phyloP scores from a whole-genome alignment of 1,140 invertebrate species.

The Palaemon carinicauda region DNA sequence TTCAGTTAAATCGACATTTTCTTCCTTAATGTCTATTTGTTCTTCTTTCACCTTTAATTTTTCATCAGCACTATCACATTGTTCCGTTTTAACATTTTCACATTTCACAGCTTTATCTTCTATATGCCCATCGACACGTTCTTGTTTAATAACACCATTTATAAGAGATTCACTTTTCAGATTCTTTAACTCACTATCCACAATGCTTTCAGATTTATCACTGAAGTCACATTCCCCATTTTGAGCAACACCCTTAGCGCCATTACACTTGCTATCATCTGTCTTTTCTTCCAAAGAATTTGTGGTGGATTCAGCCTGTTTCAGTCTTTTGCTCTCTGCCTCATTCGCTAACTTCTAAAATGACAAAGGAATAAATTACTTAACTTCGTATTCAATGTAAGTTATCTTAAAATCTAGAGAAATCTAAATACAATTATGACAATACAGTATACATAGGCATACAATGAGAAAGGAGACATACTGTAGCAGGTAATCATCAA shows the following conservation, averaged over 20 bases:
- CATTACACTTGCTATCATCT: background rate
- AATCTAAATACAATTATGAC: too few relatives aligned
- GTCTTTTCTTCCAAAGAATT: conserved; percentile 15
- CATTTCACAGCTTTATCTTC: background rate
- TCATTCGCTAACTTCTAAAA: too few relatives aligned
- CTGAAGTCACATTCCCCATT: conserved; percentile 27
- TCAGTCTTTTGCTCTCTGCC: conserved; percentile 14
- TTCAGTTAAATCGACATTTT: background rate
- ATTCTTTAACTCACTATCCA: conserved; percentile 4
- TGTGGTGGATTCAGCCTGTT: background rate
- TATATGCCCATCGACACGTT: background rate
- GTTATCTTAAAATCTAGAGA: too few relatives aligned
- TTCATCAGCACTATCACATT: background rate
- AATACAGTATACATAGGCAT: too few relatives aligned
- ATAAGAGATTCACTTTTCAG: conserved; percentile 48
- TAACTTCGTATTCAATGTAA: too few relatives aligned
- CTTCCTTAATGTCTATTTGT: conserved; percentile 21
- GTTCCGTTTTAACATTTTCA: background rate
- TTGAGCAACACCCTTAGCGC: background rate
- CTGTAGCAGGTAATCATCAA: too few relatives aligned
- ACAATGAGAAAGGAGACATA: too few relatives aligned
- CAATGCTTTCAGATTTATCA: background rate
- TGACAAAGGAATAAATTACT: too few relatives aligned
- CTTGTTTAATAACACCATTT: conserved; percentile 37
- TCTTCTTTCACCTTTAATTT: background rate